Evolutionary conservation across 2,797 vertebrate genomes (phyloP).

Genomic region (Macrochelys suwanniensis): DNA sequence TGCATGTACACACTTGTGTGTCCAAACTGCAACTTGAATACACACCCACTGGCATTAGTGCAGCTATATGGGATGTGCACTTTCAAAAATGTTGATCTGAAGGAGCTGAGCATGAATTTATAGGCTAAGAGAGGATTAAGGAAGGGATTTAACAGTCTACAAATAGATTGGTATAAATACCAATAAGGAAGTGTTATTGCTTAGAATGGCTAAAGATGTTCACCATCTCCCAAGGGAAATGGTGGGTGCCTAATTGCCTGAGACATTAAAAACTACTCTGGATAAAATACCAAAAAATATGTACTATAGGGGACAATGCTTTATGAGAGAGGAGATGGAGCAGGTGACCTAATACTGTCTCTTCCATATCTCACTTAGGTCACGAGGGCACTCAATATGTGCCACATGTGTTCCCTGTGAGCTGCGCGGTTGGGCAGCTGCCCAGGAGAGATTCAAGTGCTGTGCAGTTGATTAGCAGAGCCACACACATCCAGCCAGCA

Average conservation of each 20-base stretch:
- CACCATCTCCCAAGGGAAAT: fast-evolving
- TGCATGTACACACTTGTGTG: background rate
- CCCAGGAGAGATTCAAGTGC: no score
- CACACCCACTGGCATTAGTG: fast-evolving
- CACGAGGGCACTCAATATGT: no score
- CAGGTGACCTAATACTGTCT: background rate
- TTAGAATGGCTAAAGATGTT: background rate
- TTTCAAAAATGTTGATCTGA: fast-evolving
- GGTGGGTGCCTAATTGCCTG: background rate
- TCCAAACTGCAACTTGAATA: background rate
- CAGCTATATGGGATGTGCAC: background rate
- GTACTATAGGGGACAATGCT: background rate
- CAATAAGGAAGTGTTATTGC: fast-evolving
- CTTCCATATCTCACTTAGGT: background rate
- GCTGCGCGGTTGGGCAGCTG: no score
- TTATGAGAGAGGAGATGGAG: background rate
- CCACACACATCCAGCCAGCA: no score
- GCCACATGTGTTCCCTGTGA: no score
- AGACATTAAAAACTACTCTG: background rate
- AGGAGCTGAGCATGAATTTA: no score
- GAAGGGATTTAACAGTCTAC: background rate
- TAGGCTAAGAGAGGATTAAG: background rate
- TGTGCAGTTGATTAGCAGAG: no score
- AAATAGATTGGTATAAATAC: background rate
- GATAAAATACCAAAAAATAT: background rate